These are phyloP conservation scores for Strigamia crassipes DNA, from an alignment of 2,888 invertebrate genomes.

Conservation along the genomic window DNA sequence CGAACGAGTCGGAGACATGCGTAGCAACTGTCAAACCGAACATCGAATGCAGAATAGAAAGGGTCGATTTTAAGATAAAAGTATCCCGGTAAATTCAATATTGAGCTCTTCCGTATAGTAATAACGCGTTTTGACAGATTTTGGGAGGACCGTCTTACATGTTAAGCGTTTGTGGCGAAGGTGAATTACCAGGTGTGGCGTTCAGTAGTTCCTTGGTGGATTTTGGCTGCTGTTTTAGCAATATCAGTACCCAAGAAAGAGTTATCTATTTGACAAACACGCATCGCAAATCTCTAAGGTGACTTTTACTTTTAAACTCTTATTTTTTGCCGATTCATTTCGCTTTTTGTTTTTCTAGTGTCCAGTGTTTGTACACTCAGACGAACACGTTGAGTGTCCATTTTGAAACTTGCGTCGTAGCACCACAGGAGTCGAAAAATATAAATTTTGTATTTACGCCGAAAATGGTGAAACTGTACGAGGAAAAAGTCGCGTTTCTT, in stretches of 20 bases:
- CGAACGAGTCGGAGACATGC: neutral
- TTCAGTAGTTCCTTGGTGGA: neutral
- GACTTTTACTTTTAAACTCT: neutral
- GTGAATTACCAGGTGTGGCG: neutral
- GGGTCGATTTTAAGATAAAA: neutral
- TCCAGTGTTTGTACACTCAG: neutral
- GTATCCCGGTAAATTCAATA: neutral
- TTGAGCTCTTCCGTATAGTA: too few species aligned
- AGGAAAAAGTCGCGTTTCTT: neutral
- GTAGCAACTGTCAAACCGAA: neutral
- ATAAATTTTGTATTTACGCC: neutral
- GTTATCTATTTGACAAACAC: neutral
- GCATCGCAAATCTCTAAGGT: neutral
- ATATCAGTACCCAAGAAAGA: neutral
- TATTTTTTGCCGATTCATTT: neutral
- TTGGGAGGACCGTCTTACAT: neutral
- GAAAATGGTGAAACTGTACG: neutral
- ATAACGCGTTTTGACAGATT: neutral
- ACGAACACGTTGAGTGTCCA: neutral
- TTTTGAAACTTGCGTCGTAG: neutral
- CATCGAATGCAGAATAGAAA: neutral
- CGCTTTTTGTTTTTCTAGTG: neutral
- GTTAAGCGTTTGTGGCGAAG: neutral
- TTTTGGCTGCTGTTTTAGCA: neutral
- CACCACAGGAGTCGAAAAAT: neutral